Percentiles rank a stretch among this genome's conserved stretches.
These are phyloP conservation scores for Ancistrus triradiatus DNA, from an alignment of 2,113 vertebrate species.

Conservation along the genomic window DNA sequence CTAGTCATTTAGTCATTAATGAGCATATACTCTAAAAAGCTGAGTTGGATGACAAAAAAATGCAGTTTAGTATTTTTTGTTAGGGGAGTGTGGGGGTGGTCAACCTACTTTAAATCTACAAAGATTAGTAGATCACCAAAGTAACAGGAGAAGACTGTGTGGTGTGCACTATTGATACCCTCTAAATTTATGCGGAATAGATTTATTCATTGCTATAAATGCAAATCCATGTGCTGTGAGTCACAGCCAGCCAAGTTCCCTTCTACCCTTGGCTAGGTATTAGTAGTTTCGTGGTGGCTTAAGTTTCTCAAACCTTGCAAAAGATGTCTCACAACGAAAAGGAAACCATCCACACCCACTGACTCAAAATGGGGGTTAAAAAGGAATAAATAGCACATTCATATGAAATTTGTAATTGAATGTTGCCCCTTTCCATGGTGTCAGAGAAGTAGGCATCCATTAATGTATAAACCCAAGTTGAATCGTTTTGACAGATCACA, in stretches of 20 bases:
- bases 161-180: constrained; percentile 16
- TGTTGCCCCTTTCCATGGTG: constrained; percentile 27
- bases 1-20: no score
- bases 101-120: background rate
- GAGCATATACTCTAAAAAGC: background rate
- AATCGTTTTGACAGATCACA: constrained; percentile 45
- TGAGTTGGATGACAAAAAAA: background rate
- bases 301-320: constrained; percentile 43
- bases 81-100: no score
- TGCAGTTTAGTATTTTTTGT: constrained; percentile 2
- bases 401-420: constrained; percentile 41
- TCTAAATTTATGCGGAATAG: constrained; percentile 13
- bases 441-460: constrained; percentile 30
- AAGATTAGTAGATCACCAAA: background rate
- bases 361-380: constrained; percentile 23
- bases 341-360: constrained; percentile 45
- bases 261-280: constrained; percentile 26
- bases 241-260: constrained; percentile 35
- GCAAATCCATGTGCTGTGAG: constrained; percentile 38
- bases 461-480: constrained; percentile 38
- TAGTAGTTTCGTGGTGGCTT: constrained; percentile 32
- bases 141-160: constrained; percentile 1
- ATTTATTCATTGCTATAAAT: constrained; percentile 35
- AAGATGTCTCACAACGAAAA: constrained; percentile 45
- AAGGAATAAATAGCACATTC: constrained; percentile 49